phyloP scores from a whole-genome alignment of 1,140 invertebrate genomes.

The Antheraea pernyi region DNA sequence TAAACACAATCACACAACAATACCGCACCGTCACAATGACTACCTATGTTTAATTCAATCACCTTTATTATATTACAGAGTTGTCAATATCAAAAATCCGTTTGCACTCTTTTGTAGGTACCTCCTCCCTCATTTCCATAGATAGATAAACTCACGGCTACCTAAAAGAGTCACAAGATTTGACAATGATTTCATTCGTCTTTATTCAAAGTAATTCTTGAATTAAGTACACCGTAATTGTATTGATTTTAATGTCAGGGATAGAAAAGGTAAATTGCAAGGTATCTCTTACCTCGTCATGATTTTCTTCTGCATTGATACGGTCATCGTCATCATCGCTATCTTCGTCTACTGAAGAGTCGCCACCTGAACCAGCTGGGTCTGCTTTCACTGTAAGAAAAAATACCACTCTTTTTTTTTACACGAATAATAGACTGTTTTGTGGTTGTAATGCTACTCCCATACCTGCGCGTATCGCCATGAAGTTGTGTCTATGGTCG shows the following conservation, averaged over 20 bases:
- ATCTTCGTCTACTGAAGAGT: constrained; percentile 90
- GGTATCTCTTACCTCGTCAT: constrained; percentile 81
- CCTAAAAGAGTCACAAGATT: constrained; percentile 7
- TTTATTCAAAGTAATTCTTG: neutral
- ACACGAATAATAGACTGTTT: neutral
- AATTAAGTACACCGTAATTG: too few relatives aligned
- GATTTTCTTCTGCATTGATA: constrained; percentile 80
- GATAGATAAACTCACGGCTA: constrained; percentile 6
- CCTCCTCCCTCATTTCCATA: neutral
- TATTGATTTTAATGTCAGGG: too few relatives aligned
- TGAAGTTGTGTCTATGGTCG: too few relatives aligned
- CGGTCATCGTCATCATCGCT: constrained; percentile 86
- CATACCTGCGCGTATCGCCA: too few relatives aligned
- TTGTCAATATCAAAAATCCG: constrained; percentile 2
- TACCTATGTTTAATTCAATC: neutral
- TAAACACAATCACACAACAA: neutral
- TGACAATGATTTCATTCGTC: neutral
- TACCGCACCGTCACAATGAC: neutral
- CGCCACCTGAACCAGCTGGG: constrained; percentile 73
- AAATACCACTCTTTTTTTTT: neutral
- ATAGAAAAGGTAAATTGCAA: neutral
- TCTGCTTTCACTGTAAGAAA: constrained; percentile 43
- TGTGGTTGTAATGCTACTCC: too few relatives aligned
- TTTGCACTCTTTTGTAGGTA: constrained; percentile 2
- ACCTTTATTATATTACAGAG: neutral